Base-by-base conservation (phyloP, 1,140 invertebrate species). In the Leptoteleia sp. region DNA sequence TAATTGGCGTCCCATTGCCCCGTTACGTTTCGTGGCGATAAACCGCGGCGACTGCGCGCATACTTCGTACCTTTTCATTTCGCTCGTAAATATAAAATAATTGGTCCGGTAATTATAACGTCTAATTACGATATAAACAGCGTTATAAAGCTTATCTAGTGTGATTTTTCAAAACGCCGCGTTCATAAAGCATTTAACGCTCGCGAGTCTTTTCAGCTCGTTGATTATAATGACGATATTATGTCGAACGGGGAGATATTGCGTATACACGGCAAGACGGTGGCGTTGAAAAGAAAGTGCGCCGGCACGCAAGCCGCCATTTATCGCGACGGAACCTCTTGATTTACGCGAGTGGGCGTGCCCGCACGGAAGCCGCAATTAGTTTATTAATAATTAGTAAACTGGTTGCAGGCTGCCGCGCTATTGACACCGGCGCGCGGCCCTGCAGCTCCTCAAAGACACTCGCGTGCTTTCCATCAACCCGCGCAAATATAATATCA, bases 291-390 rank as follows among this genome's bases (percentile, higher is more conserved):
- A 77, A 76, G 64, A 70, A 70, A 55, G 64, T 57, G 45, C 65
- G 33, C 38, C 52, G 11, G 73, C 73, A 62, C 65, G 55, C 40
- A 76, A 68, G 33, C 64, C 31, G 15, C 50, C n/a, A 48, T 76
- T 76, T 70, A 76, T 70, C 64, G 81, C 80, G 76, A 77, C 72
- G 67, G 47, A 75, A 61, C 72, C 82, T 84, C 85, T 87, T 88
- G 87, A 88, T 88, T 88, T 88, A 88, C 86, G 85, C 75, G 83
- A 82, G 81, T 80, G 75, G 87, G 86, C 86, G 85, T 86, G 83
- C 48, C 83, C 64, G 64, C 61, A 84, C 86, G 82, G 87, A 85
- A 88, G 87, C 85, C 82, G 80, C 87, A 88, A 87, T 88, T 88
- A 87, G 87, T 88, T 88, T 87, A 87, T 88, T 88, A 88, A 88